These are phyloP conservation scores for Machimus rusticus DNA, from an alignment of 2,888 invertebrate genomes.

Conservation along the genomic window DNA sequence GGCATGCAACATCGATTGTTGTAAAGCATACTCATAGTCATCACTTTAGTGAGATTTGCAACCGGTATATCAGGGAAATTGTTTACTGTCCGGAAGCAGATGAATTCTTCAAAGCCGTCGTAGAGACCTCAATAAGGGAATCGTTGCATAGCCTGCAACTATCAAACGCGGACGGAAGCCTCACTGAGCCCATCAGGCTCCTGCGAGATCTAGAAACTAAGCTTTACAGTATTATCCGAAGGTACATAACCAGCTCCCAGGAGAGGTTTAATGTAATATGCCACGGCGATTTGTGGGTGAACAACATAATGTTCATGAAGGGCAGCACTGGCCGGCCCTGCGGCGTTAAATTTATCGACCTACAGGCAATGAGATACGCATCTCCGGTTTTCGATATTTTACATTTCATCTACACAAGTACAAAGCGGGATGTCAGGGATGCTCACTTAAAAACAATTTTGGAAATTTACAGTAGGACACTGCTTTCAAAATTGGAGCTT, in stretches of 20 bases:
- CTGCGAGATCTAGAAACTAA: conserved; percentile 54
- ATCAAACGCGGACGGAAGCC: conserved; percentile 56
- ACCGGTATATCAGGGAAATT: conserved; percentile 55
- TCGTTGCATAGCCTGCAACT: conserved; percentile 55
- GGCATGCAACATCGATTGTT: conserved; percentile 59
- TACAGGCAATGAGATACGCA: conserved; percentile 59
- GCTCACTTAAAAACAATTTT: conserved; percentile 54
- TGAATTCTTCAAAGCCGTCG: conserved; percentile 55
- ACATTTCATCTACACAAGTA: conserved; percentile 61
- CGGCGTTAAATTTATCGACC: conserved; percentile 58
- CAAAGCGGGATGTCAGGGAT: conserved; percentile 56
- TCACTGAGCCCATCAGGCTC: conserved; percentile 55
- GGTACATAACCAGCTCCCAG: conserved; percentile 51
- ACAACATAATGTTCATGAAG: conserved; percentile 59
- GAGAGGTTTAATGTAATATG: conserved; percentile 56
- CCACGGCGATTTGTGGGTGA: conserved; percentile 61
- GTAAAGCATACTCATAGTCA: conserved; percentile 54
- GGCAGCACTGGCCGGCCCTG: conserved; percentile 43
- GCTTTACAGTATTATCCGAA: conserved; percentile 54
- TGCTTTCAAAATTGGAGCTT: conserved; percentile 52
- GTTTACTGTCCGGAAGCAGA: conserved; percentile 58
- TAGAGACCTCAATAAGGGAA: conserved; percentile 57
- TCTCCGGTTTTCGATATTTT: conserved; percentile 60
- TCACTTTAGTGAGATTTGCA: conserved; percentile 51
- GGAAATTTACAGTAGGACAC: conserved; percentile 54